phyloP scores from a whole-genome alignment of 2,797 vertebrate genomes.

The Pachyuromys duprasi region DNA sequence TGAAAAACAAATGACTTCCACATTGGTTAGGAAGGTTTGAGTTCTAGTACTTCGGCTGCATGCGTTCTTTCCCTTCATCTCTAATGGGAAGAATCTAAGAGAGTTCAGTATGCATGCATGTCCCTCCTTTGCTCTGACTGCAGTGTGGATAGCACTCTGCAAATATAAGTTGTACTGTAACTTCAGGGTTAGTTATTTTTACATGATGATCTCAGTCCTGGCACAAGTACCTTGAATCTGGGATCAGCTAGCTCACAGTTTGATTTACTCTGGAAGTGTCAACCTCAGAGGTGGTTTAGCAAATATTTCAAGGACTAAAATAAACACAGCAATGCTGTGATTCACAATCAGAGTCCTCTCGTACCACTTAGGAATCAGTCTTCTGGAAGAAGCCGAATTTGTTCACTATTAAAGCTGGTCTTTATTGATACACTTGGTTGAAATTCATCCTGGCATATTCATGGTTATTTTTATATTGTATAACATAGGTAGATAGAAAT shows the following conservation, averaged over 20 bases:
- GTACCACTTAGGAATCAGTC: conserved; percentile 27
- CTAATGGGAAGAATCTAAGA: neutral
- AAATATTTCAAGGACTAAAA: conserved; percentile 69
- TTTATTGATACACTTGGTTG: neutral
- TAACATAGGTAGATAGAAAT: conserved; percentile 42
- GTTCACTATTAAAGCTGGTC: conserved; percentile 45
- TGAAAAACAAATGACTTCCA: neutral
- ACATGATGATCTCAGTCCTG: conserved; percentile 68
- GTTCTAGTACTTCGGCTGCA: conserved; percentile 38
- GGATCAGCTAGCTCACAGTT: conserved; percentile 76
- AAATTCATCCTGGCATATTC: conserved; percentile 26
- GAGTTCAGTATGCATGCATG: neutral
- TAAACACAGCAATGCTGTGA: conserved; percentile 73
- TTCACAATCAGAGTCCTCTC: conserved; percentile 18
- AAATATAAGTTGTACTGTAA: conserved; percentile 49
- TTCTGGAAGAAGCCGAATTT: conserved; percentile 50
- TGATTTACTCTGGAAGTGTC: conserved; percentile 67
- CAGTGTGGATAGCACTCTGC: conserved; percentile 38
- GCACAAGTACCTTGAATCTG: conserved; percentile 68
- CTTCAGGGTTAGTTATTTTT: conserved; percentile 74
- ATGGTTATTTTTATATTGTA: conserved; percentile 30
- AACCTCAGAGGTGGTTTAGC: conserved; percentile 72
- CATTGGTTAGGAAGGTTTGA: conserved; percentile 10
- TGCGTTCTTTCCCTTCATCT: conserved; percentile 27
- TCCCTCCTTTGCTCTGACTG: conserved; percentile 56